Percentiles rank a stretch among this genome's conserved stretches.
These are phyloP conservation scores for Cyclargus thomasi DNA, from an alignment of 1,140 invertebrate species.

Conservation along the genomic window DNA sequence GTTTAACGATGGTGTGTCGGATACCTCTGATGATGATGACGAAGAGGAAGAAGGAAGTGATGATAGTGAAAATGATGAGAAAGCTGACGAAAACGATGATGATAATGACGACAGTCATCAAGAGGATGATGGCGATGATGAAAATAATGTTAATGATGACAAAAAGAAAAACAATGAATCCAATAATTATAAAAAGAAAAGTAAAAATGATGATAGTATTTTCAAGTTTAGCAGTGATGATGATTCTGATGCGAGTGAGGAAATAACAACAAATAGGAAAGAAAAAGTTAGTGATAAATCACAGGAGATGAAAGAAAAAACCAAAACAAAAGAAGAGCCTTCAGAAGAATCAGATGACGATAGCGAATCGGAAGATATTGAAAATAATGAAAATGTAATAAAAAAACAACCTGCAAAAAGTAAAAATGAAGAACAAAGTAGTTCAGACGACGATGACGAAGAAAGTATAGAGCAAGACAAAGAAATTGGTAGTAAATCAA, in stretches of 20 bases:
- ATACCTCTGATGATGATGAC: conserved; percentile 47
- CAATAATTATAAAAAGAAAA: conserved; percentile 16
- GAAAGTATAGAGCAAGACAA: conserved; percentile 13
- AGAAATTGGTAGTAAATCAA: conserved; percentile 6
- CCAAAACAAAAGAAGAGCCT: not conserved
- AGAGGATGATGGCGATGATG: conserved; percentile 32
- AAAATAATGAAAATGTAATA: conserved; percentile 30
- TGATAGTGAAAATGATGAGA: conserved; percentile 31
- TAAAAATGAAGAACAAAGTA: conserved; percentile 5
- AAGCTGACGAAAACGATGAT: conserved; percentile 41
- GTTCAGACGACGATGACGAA: conserved; percentile 15
- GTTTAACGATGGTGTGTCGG: conserved; percentile 60
- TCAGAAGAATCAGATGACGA: conserved; percentile 25
- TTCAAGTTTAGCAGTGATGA: conserved; percentile 55
- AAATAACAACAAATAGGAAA: not conserved
- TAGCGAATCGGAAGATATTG: conserved; percentile 28
- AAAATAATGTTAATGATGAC: conserved; percentile 19
- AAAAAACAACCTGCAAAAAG: not conserved
- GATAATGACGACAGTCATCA: conserved; percentile 48
- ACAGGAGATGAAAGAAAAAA: not conserved
- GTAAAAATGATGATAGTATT: conserved; percentile 20
- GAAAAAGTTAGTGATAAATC: not conserved
- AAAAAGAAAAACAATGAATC: conserved; percentile 12
- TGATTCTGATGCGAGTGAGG: not conserved
- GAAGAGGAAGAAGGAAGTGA: conserved; percentile 33